Percentiles rank a stretch among this genome's conserved stretches.
Conservation (phyloP, 2,888 invertebrate genomes). For the Drosophila mulleri region DNA sequence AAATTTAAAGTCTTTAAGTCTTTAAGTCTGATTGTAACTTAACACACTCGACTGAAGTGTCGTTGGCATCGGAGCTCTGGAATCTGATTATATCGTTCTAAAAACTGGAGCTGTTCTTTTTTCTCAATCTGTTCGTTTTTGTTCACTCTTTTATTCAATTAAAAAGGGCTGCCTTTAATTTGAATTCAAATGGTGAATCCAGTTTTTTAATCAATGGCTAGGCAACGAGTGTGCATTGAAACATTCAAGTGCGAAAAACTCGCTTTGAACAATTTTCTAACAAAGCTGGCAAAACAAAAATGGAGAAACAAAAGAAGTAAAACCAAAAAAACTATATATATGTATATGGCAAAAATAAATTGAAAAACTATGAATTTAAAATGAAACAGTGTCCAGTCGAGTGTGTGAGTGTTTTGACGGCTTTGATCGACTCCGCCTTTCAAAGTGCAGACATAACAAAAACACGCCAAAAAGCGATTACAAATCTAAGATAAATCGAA, state of each 20-base stretch:
- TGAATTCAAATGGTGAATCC: constrained; percentile 25
- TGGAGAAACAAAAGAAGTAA: background rate
- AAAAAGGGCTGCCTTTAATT: constrained; percentile 29
- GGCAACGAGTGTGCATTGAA: constrained; percentile 22
- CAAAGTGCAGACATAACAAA: constrained; percentile 21
- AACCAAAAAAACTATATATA: constrained; percentile 5
- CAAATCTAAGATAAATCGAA: background rate
- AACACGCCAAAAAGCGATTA: background rate
- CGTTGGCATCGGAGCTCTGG: background rate
- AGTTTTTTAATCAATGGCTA: constrained; percentile 49
- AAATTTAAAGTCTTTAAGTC: too few relatives aligned
- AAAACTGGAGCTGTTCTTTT: background rate
- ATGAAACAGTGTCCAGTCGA: constrained; percentile 21
- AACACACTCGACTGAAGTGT: background rate
- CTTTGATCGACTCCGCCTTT: constrained; percentile 23
- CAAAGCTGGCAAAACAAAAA: constrained; percentile 22
- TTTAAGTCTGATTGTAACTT: background rate
- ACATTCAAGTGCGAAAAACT: constrained; percentile 38
- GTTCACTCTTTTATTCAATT: constrained; percentile 4
- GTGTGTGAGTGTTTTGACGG: constrained; percentile 30
- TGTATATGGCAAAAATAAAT: background rate
- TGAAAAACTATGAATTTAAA: constrained; percentile 28
- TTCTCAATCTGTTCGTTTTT: background rate
- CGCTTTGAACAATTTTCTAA: constrained; percentile 47
- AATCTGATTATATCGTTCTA: background rate